These are phyloP conservation scores for Troides oblongomaculatus DNA, from an alignment of 2,888 invertebrate species.

Conservation along the genomic window DNA sequence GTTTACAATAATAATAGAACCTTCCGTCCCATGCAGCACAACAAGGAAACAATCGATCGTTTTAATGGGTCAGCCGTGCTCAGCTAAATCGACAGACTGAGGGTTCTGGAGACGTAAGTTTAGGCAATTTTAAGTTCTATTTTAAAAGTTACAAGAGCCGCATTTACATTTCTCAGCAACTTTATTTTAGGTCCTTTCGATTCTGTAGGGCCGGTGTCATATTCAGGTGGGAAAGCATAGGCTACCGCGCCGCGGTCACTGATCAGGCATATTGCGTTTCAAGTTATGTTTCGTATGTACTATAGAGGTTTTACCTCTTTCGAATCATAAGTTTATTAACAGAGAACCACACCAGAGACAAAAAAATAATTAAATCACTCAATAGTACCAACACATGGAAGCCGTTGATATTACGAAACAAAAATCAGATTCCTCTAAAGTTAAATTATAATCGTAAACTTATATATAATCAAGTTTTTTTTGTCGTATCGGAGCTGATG, in stretches of 20 bases:
- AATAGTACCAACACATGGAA: slow-evolving; percentile 5
- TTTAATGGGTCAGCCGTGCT: slow-evolving; percentile 78
- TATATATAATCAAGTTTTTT: slow-evolving; percentile 27
- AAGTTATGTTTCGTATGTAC: slow-evolving; percentile 68
- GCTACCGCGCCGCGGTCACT: slow-evolving; percentile 76
- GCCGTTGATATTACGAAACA: slow-evolving; percentile 15
- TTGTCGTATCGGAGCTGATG: slow-evolving; percentile 16
- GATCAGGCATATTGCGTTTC: slow-evolving; percentile 72
- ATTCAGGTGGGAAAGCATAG: slow-evolving; percentile 78
- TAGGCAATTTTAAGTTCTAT: slow-evolving; percentile 62
- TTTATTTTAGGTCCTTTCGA: slow-evolving; percentile 55
- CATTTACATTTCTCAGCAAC: slow-evolving; percentile 44
- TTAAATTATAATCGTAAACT: slow-evolving; percentile 27
- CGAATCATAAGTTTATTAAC: slow-evolving; percentile 35
- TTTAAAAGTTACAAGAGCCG: slow-evolving; percentile 46
- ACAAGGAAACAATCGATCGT: slow-evolving; percentile 80
- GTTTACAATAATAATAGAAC: slow-evolving; percentile 48
- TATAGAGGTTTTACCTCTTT: slow-evolving; percentile 56
- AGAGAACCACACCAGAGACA: slow-evolving; percentile 16
- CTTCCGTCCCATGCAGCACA: slow-evolving; percentile 58
- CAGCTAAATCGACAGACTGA: slow-evolving; percentile 70
- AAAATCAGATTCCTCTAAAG: slow-evolving; percentile 15
- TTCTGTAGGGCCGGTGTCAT: slow-evolving; percentile 62
- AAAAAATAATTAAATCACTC: slow-evolving; percentile 13
- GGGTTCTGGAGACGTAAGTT: slow-evolving; percentile 48